Conservation (phyloP, 1,140 invertebrate genomes). For the Drosophila littoralis region DNA sequence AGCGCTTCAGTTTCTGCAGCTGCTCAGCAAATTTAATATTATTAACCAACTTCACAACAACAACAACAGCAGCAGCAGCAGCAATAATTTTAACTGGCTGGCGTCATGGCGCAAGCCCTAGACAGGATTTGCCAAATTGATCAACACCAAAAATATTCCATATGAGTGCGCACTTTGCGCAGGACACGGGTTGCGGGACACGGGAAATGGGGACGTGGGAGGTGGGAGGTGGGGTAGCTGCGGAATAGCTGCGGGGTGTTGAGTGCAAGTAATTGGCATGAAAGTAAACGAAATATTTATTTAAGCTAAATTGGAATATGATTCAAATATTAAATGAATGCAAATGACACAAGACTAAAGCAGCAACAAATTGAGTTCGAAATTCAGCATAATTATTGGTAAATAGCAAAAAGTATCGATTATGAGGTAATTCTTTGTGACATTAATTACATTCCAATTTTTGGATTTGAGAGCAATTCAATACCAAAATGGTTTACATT, state of each 20-base stretch:
- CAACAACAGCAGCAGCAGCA: conserved; percentile 39
- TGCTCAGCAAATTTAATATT: conserved; percentile 48
- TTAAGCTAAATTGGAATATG: no score
- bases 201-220: no score
- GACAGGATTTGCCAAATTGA: neutral
- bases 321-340: neutral
- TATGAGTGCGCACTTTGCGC: conserved; percentile 19
- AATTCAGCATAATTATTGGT: neutral
- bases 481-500: no score
- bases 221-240: no score
- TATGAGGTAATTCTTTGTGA: no score
- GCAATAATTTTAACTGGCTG: neutral
- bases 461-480: no score
- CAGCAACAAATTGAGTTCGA: neutral
- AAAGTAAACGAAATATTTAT: neutral
- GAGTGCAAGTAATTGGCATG: neutral
- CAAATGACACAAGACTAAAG: neutral
- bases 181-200: neutral
- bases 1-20: neutral
- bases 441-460: no score
- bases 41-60: conserved; percentile 55
- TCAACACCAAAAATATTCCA: neutral
- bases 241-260: neutral
- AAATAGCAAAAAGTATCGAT: no score
- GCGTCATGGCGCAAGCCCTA: neutral